Conservation (phyloP, 2,888 invertebrate species). For the Philereme transversata region DNA sequence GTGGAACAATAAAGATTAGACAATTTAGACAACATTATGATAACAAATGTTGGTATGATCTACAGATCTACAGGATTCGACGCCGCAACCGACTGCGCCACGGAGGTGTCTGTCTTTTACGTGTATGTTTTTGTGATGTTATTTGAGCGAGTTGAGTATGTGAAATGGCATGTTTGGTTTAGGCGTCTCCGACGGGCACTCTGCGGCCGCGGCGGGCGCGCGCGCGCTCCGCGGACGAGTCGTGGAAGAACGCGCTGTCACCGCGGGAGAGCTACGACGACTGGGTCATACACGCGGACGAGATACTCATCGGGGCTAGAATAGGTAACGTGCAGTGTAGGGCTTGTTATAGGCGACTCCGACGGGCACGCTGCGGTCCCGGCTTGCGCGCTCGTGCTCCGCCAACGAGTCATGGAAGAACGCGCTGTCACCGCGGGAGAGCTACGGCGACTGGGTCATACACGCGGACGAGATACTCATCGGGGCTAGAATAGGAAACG, state of each 20-base stretch:
- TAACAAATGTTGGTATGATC: too few species aligned
- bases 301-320: conserved; percentile 94
- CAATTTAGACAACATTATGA: too few species aligned
- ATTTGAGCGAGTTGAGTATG: too few species aligned
- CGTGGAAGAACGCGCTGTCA: conserved; percentile 91
- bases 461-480: conserved; percentile 96
- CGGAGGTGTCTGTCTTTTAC: too few species aligned
- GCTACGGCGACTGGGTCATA: conserved; percentile 99
- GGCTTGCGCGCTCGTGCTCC: conserved; percentile 94
- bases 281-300: conserved; percentile 98
- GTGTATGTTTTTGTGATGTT: too few species aligned
- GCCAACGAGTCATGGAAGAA: conserved; percentile 97
- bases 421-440: conserved; percentile 92
- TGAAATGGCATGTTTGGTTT: too few species aligned
- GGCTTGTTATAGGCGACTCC: conserved; percentile 82
- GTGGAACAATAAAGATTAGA: too few species aligned
- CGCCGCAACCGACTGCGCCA: too few species aligned
- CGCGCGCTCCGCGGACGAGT: conserved; percentile 97
- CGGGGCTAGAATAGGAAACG: conserved; percentile 91
- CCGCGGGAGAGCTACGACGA: conserved; percentile 98
- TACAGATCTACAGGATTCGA: too few species aligned
- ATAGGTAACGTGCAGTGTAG: conserved; percentile 86
- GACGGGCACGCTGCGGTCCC: conserved; percentile 93
- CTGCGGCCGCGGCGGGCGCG: conserved; percentile 92
- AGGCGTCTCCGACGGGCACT: conserved; percentile 89